Evolutionary conservation across 1,140 invertebrate genomes (phyloP).

Genomic region (Orchesella cincta): DNA sequence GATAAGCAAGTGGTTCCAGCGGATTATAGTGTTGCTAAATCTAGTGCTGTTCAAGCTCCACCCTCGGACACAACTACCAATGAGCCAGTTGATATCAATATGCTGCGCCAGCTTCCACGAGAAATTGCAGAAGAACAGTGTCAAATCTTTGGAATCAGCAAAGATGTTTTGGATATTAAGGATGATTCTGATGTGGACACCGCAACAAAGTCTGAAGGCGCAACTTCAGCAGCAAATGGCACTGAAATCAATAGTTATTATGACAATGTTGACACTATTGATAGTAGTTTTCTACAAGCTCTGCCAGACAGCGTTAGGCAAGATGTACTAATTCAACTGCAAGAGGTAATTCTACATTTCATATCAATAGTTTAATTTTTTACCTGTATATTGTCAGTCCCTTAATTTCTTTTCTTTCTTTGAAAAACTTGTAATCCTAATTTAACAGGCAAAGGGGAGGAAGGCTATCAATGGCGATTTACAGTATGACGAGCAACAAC

Average conservation of each 20-base stretch:
- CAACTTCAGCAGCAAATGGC: background rate
- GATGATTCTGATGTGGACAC: background rate
- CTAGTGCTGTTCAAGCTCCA: too few relatives aligned
- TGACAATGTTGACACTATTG: constrained; percentile 29
- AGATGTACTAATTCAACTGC: constrained; percentile 39
- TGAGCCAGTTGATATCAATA: constrained; percentile 20
- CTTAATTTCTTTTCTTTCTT: background rate
- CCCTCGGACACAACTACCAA: too few relatives aligned
- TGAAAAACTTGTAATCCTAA: background rate
- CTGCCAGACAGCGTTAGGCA: constrained; percentile 34
- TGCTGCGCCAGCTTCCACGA: constrained; percentile 14
- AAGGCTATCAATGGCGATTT: too few relatives aligned
- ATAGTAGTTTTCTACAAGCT: constrained; percentile 35
- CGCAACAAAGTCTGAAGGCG: background rate
- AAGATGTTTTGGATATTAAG: background rate
- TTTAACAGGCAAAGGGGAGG: constrained; percentile 30
- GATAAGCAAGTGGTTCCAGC: too few relatives aligned
- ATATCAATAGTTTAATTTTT: too few relatives aligned
- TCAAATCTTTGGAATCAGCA: constrained; percentile 1
- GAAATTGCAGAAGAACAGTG: constrained; percentile 27
- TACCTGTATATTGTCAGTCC: background rate
- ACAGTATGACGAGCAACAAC: constrained; percentile 30
- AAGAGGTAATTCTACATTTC: constrained; percentile 29
- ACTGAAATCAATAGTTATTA: background rate
- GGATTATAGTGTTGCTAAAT: too few relatives aligned